Evolutionary conservation across 2,888 invertebrate species (phyloP).

Genomic region (Venusia cambrica): DNA sequence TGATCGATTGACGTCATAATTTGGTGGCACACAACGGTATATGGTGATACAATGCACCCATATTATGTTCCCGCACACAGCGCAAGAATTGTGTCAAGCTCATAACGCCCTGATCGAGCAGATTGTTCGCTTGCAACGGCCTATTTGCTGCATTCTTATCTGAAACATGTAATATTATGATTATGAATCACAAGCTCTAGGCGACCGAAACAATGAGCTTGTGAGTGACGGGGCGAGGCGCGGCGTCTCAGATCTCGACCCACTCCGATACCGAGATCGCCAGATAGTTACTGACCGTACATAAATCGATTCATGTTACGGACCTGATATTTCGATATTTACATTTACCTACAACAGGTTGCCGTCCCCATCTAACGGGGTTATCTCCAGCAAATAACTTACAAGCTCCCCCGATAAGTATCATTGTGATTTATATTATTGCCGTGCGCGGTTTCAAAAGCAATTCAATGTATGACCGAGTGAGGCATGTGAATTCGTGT

Average conservation of each 20-base stretch:
- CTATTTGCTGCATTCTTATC: slow-evolving; percentile 74
- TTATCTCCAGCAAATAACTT: slow-evolving; percentile 50
- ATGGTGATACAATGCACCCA: slow-evolving; percentile 41
- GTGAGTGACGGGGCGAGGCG: slow-evolving; percentile 68
- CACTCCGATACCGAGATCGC: slow-evolving; percentile 55
- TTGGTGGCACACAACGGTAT: slow-evolving; percentile 24
- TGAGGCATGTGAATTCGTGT: slow-evolving; percentile 26
- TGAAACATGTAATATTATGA: slow-evolving; percentile 65
- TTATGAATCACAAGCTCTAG: slow-evolving; percentile 69
- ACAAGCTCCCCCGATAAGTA: slow-evolving; percentile 39
- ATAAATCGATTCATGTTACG: slow-evolving; percentile 71
- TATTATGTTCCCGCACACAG: slow-evolving; percentile 45
- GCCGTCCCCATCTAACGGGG: slow-evolving; percentile 64
- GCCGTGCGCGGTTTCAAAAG: slow-evolving; percentile 31
- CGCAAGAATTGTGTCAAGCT: slow-evolving; percentile 62
- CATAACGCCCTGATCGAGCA: slow-evolving; percentile 50
- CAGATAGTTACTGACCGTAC: slow-evolving; percentile 62
- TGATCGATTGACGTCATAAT: slow-evolving; percentile 30
- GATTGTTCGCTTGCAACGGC: slow-evolving; percentile 67
- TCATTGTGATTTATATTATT: slow-evolving; percentile 44
- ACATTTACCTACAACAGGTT: slow-evolving; percentile 59
- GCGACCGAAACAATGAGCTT: slow-evolving; percentile 64
- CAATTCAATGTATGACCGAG: slow-evolving; percentile 28
- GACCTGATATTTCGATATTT: slow-evolving; percentile 66
- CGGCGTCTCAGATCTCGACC: slow-evolving; percentile 69